These are phyloP conservation scores for Lepus townsendii DNA, from an alignment of 2,797 vertebrate species.

Conservation along the genomic window DNA sequence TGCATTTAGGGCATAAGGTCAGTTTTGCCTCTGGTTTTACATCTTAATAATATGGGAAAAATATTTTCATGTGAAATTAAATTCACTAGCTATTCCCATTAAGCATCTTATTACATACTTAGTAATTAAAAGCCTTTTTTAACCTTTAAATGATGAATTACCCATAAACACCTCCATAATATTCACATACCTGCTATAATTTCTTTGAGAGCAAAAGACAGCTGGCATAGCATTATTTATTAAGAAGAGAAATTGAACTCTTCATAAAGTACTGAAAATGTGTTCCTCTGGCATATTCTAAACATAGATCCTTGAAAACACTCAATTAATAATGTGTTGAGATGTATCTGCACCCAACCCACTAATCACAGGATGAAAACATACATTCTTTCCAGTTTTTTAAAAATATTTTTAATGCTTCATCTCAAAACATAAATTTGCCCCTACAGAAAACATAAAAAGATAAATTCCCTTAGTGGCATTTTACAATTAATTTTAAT, in stretches of 20 bases:
- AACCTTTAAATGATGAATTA: conserved; percentile 72
- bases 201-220: conserved; percentile 42
- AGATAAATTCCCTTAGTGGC: conserved; percentile 81
- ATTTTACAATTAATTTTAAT: conserved; percentile 87
- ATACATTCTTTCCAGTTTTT: conserved; percentile 59
- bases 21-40: conserved; percentile 18
- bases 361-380: conserved; percentile 74
- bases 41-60: conserved; percentile 1
- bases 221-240: conserved; percentile 10
- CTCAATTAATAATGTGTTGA: conserved; percentile 78
- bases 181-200: conserved; percentile 36
- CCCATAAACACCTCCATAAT: conserved; percentile 43
- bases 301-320: conserved; percentile 71
- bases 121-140: conserved; percentile 61
- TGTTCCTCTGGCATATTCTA: conserved; percentile 58
- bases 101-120: conserved; percentile 59
- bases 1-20: conserved; percentile 4
- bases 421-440: conserved; percentile 76
- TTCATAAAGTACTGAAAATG: conserved; percentile 46
- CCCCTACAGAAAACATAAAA: conserved; percentile 76
- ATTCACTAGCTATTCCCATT: conserved; percentile 15
- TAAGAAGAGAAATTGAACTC: conserved; percentile 62
- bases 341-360: conserved; percentile 74
- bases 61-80: conserved; percentile 25
- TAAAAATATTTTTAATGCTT: conserved; percentile 53